A percentile compares a stretch with the other conserved stretches of the same genome.
Evolutionary conservation across 2,113 vertebrate genomes (phyloP).

Genomic region (Mobula hypostoma): DNA sequence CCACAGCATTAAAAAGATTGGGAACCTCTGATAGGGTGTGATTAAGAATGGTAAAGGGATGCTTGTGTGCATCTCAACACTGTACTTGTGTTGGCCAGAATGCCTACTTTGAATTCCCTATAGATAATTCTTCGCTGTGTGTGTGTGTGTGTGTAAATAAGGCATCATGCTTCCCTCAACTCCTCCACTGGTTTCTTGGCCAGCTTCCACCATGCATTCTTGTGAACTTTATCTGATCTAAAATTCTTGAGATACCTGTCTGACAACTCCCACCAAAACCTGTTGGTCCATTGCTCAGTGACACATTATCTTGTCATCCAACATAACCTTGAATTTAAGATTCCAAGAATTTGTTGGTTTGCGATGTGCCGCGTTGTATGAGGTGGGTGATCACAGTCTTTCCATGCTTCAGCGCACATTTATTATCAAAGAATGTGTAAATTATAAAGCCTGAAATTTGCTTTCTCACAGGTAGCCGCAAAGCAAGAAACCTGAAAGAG

Average conservation of each 20-base stretch:
- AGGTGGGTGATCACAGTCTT: too few species aligned
- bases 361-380: too few species aligned
- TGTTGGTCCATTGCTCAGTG: neutral
- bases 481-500: too few species aligned
- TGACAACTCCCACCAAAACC: neutral
- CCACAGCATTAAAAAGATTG: too few species aligned
- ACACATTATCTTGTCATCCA: neutral
- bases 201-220: neutral
- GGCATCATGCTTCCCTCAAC: too few species aligned
- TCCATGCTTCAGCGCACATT: too few species aligned
- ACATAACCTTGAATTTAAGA: neutral
- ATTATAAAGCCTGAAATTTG: too few species aligned
- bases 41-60: neutral
- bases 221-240: neutral
- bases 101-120: neutral
- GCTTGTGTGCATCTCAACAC: neutral
- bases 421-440: too few species aligned
- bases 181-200: neutral
- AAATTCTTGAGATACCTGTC: neutral
- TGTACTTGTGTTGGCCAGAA: neutral
- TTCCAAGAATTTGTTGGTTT: neutral
- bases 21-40: too few species aligned
- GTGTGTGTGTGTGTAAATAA: neutral
- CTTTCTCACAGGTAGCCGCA: too few species aligned
- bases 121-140: neutral